A percentile compares a stretch with the other conserved stretches of the same genome.
phyloP scores from a whole-genome alignment of 92 coral and sea anemone species.

The Phymanthus crucifer region DNA sequence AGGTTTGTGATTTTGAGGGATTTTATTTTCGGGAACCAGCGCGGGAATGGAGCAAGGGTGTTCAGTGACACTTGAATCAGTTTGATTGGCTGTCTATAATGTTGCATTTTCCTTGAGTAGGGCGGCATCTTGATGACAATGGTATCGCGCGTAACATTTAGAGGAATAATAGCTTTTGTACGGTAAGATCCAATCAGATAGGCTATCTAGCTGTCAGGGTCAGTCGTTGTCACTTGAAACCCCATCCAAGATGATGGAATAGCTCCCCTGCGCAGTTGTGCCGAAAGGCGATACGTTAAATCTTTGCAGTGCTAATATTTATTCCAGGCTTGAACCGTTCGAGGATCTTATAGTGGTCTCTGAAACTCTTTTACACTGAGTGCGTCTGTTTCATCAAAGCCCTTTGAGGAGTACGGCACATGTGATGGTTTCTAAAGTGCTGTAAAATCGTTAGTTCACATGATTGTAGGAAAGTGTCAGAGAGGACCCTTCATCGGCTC shows the following conservation, averaged over 20 bases:
- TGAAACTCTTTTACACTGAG: not conserved
- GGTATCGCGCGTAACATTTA: conserved; percentile 33
- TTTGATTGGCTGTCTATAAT: not conserved
- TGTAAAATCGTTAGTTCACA: conserved; percentile 3
- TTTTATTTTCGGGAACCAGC: not conserved
- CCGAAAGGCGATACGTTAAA: conserved; percentile 39
- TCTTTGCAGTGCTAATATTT: conserved; percentile 39
- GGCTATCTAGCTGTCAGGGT: conserved; percentile 31
- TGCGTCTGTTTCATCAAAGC: not conserved
- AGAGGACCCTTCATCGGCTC: conserved; percentile 18
- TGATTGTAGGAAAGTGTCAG: conserved; percentile 16
- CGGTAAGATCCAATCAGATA: conserved; percentile 20
- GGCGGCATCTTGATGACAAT: conserved; percentile 38
- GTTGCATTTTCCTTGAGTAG: conserved; percentile 20
- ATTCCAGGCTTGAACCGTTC: conserved; percentile 34
- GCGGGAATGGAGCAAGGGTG: not conserved
- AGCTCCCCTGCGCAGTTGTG: conserved; percentile 56
- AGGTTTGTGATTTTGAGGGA: not conserved
- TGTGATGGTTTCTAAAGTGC: not conserved
- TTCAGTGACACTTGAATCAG: not conserved
- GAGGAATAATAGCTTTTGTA: conserved; percentile 35
- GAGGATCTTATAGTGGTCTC: conserved; percentile 18
- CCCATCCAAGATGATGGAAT: conserved; percentile 21
- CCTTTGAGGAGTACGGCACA: not conserved
- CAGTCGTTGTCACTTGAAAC: conserved; percentile 26